phyloP scores from a whole-genome alignment of 1,140 invertebrate genomes.

The Araneus ventricosus region DNA sequence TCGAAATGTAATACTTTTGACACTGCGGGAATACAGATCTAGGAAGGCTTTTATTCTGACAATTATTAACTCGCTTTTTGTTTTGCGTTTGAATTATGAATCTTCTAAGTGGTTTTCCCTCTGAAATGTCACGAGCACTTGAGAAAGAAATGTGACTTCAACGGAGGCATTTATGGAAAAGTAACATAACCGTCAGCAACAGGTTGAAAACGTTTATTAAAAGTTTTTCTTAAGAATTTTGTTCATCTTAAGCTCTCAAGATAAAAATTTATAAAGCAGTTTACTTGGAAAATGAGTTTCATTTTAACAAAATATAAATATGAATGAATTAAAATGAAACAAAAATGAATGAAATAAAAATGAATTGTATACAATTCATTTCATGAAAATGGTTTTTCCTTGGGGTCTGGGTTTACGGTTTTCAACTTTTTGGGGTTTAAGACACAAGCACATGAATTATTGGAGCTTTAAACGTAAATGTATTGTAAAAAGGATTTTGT shows the following conservation, averaged over 20 bases:
- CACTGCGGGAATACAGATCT: not conserved
- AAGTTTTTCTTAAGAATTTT: not conserved
- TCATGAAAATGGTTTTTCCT: no score
- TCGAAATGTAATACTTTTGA: not conserved
- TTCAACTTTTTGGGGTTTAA: no score
- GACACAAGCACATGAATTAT: no score
- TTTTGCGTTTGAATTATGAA: not conserved
- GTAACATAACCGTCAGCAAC: no score
- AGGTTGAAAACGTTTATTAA: not conserved
- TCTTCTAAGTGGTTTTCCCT: not conserved
- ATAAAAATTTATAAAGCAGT: not conserved
- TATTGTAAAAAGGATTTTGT: no score
- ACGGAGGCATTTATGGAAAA: no score
- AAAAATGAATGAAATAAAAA: no score
- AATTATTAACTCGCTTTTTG: not conserved
- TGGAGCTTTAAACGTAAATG: no score
- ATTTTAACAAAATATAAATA: no score
- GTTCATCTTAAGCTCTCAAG: not conserved
- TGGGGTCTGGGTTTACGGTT: no score
- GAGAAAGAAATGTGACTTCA: not conserved
- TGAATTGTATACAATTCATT: no score
- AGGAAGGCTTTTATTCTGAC: constrained; percentile 13
- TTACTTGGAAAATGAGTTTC: not conserved
- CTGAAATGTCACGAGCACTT: not conserved
- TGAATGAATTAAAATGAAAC: no score